These are phyloP conservation scores for Pseudomyrmex pallidus DNA, from an alignment of 1,140 invertebrate genomes.

Conservation along the genomic window DNA sequence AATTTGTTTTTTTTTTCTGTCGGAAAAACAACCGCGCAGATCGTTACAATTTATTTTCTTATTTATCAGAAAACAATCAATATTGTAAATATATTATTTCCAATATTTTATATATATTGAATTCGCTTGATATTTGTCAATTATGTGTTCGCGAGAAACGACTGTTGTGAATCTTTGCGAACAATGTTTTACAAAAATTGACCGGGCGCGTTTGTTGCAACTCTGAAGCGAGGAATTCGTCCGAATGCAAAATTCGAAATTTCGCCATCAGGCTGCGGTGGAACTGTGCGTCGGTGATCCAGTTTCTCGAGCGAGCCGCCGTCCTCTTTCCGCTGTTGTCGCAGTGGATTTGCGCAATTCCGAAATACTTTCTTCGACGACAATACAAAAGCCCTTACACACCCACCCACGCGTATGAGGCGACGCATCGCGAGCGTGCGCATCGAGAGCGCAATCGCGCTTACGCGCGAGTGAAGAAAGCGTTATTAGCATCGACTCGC, in stretches of 20 bases:
- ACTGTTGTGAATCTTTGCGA: too few relatives aligned
- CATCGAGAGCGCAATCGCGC: conserved; percentile 1
- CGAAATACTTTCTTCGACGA: conserved; percentile 66
- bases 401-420: conserved; percentile 25
- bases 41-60: too few relatives aligned
- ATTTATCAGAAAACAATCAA: too few relatives aligned
- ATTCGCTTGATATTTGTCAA: too few relatives aligned
- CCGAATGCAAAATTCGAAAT: conserved; percentile 40
- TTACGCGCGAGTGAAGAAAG: conserved; percentile 64
- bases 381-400: conserved; percentile 33
- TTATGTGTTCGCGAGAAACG: too few relatives aligned
- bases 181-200: too few relatives aligned
- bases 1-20: neutral
- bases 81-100: too few relatives aligned
- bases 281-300: conserved; percentile 14
- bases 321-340: conserved; percentile 59
- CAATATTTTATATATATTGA: too few relatives aligned
- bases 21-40: too few relatives aligned
- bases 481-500: conserved; percentile 49
- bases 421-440: neutral
- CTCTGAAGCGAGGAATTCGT: conserved; percentile 32
- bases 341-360: conserved; percentile 65
- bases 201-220: neutral
- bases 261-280: conserved; percentile 28
- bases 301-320: conserved; percentile 13